These are phyloP conservation scores for Lonchura striata DNA, from an alignment of 2,113 vertebrate genomes.

Conservation along the genomic window DNA sequence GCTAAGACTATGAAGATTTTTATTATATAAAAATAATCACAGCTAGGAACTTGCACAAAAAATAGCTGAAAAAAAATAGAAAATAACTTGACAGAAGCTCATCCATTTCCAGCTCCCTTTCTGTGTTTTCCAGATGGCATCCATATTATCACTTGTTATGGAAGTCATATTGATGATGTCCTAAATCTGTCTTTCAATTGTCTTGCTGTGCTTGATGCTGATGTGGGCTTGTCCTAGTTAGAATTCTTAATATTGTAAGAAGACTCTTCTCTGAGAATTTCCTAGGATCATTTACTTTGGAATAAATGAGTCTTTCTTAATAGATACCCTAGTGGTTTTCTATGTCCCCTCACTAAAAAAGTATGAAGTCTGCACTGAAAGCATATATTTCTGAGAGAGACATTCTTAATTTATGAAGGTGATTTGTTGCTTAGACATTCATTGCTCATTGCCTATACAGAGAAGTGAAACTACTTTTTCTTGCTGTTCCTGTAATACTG, in stretches of 20 bases:
- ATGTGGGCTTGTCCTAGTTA: conserved; percentile 37
- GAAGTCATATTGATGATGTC: conserved; percentile 42
- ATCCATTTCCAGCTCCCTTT: conserved; percentile 15
- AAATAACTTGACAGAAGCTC: conserved; percentile 26
- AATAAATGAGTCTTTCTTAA: not conserved
- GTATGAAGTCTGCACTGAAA: not conserved
- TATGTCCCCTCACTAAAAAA: not conserved
- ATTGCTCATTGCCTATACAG: not conserved
- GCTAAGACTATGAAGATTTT: not conserved
- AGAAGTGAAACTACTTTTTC: not conserved
- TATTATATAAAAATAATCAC: conserved; percentile 9
- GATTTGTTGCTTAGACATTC: not conserved
- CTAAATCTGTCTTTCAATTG: conserved; percentile 44
- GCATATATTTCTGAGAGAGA: not conserved
- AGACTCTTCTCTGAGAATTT: not conserved
- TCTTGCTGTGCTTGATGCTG: conserved; percentile 5
- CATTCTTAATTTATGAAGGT: not conserved
- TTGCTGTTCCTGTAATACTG: not conserved
- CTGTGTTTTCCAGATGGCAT: conserved; percentile 56
- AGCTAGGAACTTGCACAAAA: not conserved
- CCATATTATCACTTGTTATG: conserved; percentile 28
- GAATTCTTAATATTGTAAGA: not conserved
- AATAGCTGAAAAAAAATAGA: conserved; percentile 13
- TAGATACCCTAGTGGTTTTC: not conserved
- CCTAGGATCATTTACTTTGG: not conserved